Evolutionary conservation across 2,113 vertebrate species (phyloP).

Genomic region (Pelecanus crispus): DNA sequence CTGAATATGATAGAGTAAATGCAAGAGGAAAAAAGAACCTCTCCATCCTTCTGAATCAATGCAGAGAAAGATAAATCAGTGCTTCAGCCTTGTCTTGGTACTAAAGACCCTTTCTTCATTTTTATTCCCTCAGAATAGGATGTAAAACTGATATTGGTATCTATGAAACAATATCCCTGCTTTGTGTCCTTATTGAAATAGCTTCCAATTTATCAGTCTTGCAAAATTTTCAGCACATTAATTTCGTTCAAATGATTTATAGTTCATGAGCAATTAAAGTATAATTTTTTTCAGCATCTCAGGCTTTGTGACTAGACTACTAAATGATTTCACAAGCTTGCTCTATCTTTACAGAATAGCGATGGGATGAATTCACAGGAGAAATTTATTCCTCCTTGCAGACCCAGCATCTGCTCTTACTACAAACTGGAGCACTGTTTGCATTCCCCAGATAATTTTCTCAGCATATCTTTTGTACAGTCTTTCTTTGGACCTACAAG

Average conservation of each 20-base stretch:
- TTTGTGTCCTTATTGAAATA: not conserved
- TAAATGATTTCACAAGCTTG: not conserved
- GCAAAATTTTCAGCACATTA: conserved; percentile 18
- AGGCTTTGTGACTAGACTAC: conserved; percentile 3
- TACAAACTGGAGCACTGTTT: not conserved
- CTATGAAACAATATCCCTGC: not conserved
- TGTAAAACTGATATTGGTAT: not conserved
- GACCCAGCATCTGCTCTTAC: not conserved
- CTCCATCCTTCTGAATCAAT: not conserved
- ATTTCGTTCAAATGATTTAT: conserved; percentile 34
- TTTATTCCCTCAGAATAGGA: not conserved
- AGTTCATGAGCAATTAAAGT: conserved; percentile 37
- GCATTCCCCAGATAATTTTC: not conserved
- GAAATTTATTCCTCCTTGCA: not conserved
- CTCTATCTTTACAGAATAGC: not conserved
- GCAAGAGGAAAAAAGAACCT: not conserved
- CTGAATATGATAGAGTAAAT: not conserved
- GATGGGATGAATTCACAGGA: not conserved
- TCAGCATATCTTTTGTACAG: not conserved
- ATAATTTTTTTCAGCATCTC: not conserved
- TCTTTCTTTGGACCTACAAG: not conserved
- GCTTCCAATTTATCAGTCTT: conserved; percentile 2
- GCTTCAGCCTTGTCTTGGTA: not conserved
- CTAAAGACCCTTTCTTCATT: not conserved
- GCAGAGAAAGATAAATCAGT: not conserved